Percentiles rank a stretch among this genome's conserved stretches.
Evolutionary conservation across 2,797 vertebrate species (phyloP).

Genomic region (Amphiprion clarkii): DNA sequence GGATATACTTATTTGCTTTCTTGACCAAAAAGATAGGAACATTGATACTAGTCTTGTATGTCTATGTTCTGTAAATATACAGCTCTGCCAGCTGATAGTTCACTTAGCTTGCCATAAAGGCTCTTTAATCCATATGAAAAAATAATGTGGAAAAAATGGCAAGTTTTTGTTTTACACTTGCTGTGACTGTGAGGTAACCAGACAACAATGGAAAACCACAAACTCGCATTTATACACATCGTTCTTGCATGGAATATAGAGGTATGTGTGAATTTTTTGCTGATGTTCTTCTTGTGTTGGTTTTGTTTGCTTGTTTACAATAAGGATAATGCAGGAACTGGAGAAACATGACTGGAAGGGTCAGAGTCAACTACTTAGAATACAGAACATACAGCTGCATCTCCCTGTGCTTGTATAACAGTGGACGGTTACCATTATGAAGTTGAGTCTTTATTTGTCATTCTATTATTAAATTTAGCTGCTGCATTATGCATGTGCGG

Average conservation of each 20-base stretch:
- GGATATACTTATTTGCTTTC: not conserved
- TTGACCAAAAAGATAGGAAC: not conserved
- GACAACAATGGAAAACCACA: not conserved
- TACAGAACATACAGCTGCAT: conserved; percentile 2
- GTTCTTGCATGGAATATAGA: not conserved
- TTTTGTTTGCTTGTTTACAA: not conserved
- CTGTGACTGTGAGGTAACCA: too few relatives aligned
- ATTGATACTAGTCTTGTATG: not conserved
- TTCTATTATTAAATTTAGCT: conserved; percentile 68
- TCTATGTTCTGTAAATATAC: too few relatives aligned
- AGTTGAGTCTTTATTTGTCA: conserved; percentile 54
- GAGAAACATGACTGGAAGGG: conserved; percentile 10
- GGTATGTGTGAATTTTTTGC: not conserved
- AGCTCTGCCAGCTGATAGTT: too few relatives aligned
- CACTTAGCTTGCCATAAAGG: too few relatives aligned
- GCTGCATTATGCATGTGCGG: conserved; percentile 70
- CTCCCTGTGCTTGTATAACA: conserved; percentile 21
- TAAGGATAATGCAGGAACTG: conserved; percentile 10
- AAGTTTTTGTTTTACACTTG: not conserved
- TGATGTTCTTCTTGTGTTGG: not conserved
- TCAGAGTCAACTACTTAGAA: conserved; percentile 13
- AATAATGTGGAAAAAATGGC: too few relatives aligned
- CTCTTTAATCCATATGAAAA: too few relatives aligned
- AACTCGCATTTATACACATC: not conserved
- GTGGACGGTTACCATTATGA: conserved; percentile 31